Evolutionary conservation across 1,140 invertebrate species (phyloP).

Genomic region (Neodiprion pinetum): DNA sequence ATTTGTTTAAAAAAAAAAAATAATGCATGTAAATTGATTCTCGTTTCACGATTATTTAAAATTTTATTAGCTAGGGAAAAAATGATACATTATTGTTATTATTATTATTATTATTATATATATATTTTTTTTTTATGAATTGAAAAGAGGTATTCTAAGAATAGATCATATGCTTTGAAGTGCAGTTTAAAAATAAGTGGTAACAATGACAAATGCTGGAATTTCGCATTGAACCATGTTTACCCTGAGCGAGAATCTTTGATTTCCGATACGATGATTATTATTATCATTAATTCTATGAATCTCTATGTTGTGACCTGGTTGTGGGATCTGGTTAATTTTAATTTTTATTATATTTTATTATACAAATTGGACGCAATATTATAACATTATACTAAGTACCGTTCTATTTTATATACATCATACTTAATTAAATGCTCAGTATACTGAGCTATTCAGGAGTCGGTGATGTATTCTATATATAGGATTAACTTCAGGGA

Average conservation of each 20-base stretch:
- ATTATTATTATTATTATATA: too few relatives aligned
- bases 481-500: neutral
- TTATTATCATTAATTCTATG: neutral
- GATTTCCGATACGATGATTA: slow-evolving; percentile 5
- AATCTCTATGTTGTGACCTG: slow-evolving; percentile 20
- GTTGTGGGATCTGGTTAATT: slow-evolving; percentile 31
- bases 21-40: too few relatives aligned
- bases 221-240: neutral
- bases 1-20: too few relatives aligned
- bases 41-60: too few relatives aligned
- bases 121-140: too few relatives aligned
- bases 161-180: neutral
- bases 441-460: neutral
- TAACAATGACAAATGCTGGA: neutral
- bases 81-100: too few relatives aligned
- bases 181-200: neutral
- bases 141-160: too few relatives aligned
- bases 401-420: neutral
- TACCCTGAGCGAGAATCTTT: slow-evolving; percentile 9
- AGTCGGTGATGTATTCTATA: neutral
- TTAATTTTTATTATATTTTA: slow-evolving; percentile 6
- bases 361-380: neutral
- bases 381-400: neutral
- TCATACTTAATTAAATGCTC: slow-evolving; percentile 5
- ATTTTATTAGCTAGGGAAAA: too few relatives aligned